Conservation (phyloP, 2,888 invertebrate genomes). For the Acrobasis consociella region DNA sequence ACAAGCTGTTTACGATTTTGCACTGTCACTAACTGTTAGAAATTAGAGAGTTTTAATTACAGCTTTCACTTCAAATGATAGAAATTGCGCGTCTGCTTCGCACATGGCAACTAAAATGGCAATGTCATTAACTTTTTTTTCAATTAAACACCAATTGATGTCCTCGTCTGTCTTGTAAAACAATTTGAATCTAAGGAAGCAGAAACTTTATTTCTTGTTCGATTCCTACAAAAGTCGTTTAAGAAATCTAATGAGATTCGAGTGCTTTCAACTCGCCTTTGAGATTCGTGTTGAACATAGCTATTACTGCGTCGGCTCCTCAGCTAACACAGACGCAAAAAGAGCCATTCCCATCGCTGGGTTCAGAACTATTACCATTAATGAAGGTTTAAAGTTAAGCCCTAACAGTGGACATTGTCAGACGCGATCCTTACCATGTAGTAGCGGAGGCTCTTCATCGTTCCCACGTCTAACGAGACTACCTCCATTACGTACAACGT, state of each 20-base stretch:
- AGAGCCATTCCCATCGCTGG: conserved; percentile 66
- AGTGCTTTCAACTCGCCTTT: conserved; percentile 34
- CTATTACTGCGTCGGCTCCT: conserved; percentile 60
- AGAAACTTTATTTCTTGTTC: conserved; percentile 26
- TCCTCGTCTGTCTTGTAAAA: not conserved
- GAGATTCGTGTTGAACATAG: conserved; percentile 53
- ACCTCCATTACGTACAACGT: conserved; percentile 73
- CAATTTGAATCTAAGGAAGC: not conserved
- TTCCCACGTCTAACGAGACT: conserved; percentile 82
- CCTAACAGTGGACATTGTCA: conserved; percentile 76
- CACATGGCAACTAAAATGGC: not conserved
- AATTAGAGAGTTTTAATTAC: conserved; percentile 74
- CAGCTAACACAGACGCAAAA: conserved; percentile 56
- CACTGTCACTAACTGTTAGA: conserved; percentile 70
- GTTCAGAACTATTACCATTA: conserved; percentile 74
- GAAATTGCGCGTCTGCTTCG: conserved; percentile 18
- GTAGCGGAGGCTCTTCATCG: conserved; percentile 46
- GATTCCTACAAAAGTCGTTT: conserved; percentile 26
- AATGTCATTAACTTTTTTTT: conserved; percentile 2
- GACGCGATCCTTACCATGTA: conserved; percentile 68
- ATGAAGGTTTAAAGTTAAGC: conserved; percentile 70
- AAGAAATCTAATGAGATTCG: conserved; percentile 34
- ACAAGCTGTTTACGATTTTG: conserved; percentile 58
- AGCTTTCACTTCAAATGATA: conserved; percentile 55
- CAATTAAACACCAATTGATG: not conserved